Evolutionary conservation across 2,113 vertebrate genomes (phyloP).

Genomic region (Bujurquina vittata): DNA sequence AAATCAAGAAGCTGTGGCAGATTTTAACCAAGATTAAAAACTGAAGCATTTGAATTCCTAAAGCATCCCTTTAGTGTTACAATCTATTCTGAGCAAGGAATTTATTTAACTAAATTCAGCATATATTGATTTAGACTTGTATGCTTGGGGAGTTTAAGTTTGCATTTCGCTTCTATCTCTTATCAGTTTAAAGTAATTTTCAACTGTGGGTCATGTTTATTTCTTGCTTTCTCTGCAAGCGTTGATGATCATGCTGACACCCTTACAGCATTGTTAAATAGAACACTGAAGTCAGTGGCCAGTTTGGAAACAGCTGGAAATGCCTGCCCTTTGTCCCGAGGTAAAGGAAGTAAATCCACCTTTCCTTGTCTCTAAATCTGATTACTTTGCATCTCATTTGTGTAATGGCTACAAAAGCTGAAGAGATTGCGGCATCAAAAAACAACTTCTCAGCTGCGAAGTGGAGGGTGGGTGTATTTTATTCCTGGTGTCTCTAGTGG

Average conservation of each 20-base stretch:
- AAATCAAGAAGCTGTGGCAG: background rate
- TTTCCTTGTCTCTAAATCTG: background rate
- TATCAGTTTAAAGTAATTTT: background rate
- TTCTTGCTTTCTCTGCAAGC: background rate
- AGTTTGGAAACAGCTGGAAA: background rate
- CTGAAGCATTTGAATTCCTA: background rate
- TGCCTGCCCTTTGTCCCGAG: background rate
- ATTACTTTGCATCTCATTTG: background rate
- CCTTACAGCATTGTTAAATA: background rate
- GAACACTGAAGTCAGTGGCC: background rate
- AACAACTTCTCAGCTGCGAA: background rate
- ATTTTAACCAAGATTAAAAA: background rate
- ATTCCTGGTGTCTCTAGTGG: background rate
- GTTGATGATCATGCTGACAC: background rate
- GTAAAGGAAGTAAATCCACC: background rate
- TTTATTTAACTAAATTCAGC: background rate
- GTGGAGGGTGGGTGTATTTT: background rate
- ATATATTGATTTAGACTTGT: background rate
- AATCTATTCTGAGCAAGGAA: background rate
- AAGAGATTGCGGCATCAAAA: background rate
- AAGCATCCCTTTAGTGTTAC: background rate
- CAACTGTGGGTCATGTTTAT: background rate
- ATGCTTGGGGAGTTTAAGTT: background rate
- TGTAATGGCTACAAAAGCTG: background rate
- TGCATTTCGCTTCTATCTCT: background rate